Evolutionary conservation across 23 tunicate species (phyloP).

Genomic region (Phallusia fumigata): DNA sequence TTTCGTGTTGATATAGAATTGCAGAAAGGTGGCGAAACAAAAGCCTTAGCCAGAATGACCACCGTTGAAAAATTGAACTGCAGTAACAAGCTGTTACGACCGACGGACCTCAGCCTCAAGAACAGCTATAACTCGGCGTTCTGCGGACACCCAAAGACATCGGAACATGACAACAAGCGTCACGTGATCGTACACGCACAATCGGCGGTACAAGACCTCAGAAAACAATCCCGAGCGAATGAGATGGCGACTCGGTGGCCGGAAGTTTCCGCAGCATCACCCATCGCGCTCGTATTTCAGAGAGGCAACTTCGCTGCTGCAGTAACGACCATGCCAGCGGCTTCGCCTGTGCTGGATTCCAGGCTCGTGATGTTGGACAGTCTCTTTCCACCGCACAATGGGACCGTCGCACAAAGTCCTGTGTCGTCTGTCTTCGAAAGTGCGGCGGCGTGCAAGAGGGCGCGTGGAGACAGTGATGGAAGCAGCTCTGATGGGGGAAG

Average conservation of each 20-base stretch:
- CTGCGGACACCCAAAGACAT: not conserved
- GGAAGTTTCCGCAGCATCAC: constrained; percentile 14
- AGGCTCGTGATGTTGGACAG: constrained; percentile 49
- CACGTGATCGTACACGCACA: not conserved
- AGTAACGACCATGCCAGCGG: constrained; percentile 5
- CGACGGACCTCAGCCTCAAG: constrained; percentile 61
- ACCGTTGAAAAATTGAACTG: constrained; percentile 23
- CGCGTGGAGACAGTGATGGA: constrained; percentile 6
- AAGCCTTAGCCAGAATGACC: constrained; percentile 9
- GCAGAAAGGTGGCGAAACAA: not conserved
- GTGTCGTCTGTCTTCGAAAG: constrained; percentile 26
- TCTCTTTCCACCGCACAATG: constrained; percentile 25
- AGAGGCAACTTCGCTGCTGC: not conserved
- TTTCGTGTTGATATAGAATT: not conserved
- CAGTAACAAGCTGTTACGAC: constrained; percentile 31
- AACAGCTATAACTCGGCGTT: constrained; percentile 21
- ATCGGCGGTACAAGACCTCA: not conserved
- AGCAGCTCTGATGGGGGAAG: constrained; percentile 21
- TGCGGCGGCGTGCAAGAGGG: not conserved
- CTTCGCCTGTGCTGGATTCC: constrained; percentile 11
- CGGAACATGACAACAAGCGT: not conserved
- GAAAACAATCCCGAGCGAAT: not conserved
- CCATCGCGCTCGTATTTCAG: constrained; percentile 18
- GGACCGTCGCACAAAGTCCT: constrained; percentile 23
- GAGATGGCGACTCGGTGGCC: not conserved